Evolutionary conservation across 2,888 invertebrate genomes (phyloP).

Genomic region (Meandrusa payeni): DNA sequence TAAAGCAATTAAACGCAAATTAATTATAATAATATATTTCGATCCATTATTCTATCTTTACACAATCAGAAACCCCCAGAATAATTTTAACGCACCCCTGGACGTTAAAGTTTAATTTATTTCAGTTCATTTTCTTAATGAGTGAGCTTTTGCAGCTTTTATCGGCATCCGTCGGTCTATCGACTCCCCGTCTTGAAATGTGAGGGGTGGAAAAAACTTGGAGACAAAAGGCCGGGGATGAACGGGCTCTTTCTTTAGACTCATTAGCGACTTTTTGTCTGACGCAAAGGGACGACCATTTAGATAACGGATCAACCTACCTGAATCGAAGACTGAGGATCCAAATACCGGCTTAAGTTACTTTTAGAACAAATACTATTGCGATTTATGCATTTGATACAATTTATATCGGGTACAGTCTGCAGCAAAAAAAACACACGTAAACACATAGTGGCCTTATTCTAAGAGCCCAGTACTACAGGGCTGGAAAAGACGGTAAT

Average conservation of each 20-base stretch:
- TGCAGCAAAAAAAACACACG: too few relatives aligned
- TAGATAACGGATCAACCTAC: slow-evolving; percentile 18
- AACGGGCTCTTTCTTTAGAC: slow-evolving; percentile 14
- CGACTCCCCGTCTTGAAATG: slow-evolving; percentile 18
- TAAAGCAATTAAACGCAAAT: slow-evolving; percentile 1
- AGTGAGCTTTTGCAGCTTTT: slow-evolving; percentile 20
- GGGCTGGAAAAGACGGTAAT: too few relatives aligned
- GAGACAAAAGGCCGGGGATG: slow-evolving; percentile 20
- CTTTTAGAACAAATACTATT: too few relatives aligned
- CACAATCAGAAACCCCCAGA: slow-evolving; percentile 11
- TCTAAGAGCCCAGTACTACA: too few relatives aligned
- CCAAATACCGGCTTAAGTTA: slow-evolving; percentile 1
- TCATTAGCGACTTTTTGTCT: slow-evolving; percentile 24
- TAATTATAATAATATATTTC: slow-evolving; percentile 5
- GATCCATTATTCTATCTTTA: slow-evolving; percentile 11
- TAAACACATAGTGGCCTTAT: too few relatives aligned
- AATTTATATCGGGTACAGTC: too few relatives aligned
- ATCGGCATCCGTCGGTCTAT: slow-evolving; percentile 21
- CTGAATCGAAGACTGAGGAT: slow-evolving; percentile 8
- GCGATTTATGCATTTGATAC: too few relatives aligned
- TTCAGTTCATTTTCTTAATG: slow-evolving; percentile 21
- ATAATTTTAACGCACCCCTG: slow-evolving; percentile 20
- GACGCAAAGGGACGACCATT: slow-evolving; percentile 14
- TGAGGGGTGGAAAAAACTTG: slow-evolving; percentile 16
- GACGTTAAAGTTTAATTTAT: slow-evolving; percentile 15